Base-by-base conservation (phyloP, 2,888 invertebrate species). In the Ditylenchus weischeri region DNA sequence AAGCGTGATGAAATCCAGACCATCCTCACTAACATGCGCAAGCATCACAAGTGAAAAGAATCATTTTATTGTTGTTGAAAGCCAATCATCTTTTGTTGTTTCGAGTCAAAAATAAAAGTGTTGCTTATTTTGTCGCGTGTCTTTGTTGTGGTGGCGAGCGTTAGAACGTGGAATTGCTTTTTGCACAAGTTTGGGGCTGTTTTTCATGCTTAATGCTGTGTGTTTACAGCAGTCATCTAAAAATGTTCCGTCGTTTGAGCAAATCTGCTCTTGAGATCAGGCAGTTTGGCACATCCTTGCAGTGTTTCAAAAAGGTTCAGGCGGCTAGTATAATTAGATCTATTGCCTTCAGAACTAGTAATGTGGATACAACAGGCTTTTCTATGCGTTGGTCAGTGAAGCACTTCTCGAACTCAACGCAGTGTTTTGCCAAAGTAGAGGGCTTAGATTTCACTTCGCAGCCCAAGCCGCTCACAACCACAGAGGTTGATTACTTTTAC, bases 1-100 rank as follows among this genome's bases (percentile, higher is more conserved):
- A 98, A 98, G 92, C 91, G 98, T 86, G 96, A 98, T 86, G 98
- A 99, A 86, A 88, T 98, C 83, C 91, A n/a, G n/a, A 92, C 90
- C 85, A 91, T 94, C 72, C 88, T 98, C 80, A n/a, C n/a, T n/a
- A n/a, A 90, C 87, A 92, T 93, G 91, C 91, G 96, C 86, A 98
- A 96, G 88, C 78, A 78, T n/a, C n/a, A n/a, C n/a, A n/a, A n/a
- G n/a, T 58, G 81, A 77, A 15, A 47, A 51, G 49, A 38, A 57
- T 50, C 38, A 21, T n/a, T 57, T 51, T 23, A 19, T 36, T 50
- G 43, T 64, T 64, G 36, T 36, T 64, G 48, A 19, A 35, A 38
- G 64, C n/a, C 21, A 35, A 21, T 23, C 21, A 23, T 35, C 36
- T 59, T 36, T 59, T 19, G 13, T 59, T 36, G 38, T 59, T 59